phyloP scores from a whole-genome alignment of 1,140 invertebrate genomes.

The Calephelis nemesis region DNA sequence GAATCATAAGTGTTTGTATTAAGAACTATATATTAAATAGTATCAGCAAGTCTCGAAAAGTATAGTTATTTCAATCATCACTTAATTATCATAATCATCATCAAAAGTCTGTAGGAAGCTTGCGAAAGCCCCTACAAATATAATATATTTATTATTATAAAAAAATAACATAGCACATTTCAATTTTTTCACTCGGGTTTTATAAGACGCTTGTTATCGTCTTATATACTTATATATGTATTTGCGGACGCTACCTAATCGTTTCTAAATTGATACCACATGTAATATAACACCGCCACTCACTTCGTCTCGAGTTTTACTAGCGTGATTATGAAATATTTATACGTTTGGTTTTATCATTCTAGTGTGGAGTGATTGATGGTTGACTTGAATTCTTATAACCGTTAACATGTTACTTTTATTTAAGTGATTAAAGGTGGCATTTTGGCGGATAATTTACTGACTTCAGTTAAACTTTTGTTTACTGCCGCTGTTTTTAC shows the following conservation, averaged over 20 bases:
- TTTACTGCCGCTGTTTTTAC: too few species aligned
- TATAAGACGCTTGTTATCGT: too few species aligned
- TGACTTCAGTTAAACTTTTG: neutral
- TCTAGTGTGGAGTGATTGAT: constrained; percentile 8
- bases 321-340: constrained; percentile 28
- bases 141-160: too few species aligned
- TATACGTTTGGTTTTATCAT: constrained; percentile 24
- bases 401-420: constrained; percentile 14
- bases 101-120: too few species aligned
- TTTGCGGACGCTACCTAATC: constrained; percentile 32
- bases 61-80: too few species aligned
- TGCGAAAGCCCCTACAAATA: too few species aligned
- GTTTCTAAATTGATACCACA: constrained; percentile 35
- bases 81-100: too few species aligned
- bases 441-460: constrained; percentile 10
- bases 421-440: constrained; percentile 11
- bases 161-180: too few species aligned
- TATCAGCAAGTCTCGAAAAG: too few species aligned
- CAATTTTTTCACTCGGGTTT: too few species aligned
- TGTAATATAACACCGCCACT: constrained; percentile 36
- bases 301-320: constrained; percentile 31
- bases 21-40: too few species aligned
- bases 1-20: too few species aligned
- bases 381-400: constrained; percentile 9
- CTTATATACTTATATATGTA: neutral